phyloP scores from a whole-genome alignment of 2,888 invertebrate species.

The Choreutis nemorana region DNA sequence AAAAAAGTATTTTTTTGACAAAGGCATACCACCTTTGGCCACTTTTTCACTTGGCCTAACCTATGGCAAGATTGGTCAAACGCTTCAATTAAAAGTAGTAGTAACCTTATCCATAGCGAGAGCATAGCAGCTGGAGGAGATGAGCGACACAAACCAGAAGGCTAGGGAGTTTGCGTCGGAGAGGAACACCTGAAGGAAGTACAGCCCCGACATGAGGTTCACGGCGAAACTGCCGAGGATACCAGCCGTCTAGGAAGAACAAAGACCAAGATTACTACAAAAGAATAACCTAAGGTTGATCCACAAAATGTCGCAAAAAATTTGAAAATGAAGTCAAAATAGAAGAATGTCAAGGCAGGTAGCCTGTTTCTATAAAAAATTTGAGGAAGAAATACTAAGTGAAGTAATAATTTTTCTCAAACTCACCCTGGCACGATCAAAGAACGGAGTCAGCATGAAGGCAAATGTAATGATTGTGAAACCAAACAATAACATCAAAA shows the following conservation, averaged over 20 bases:
- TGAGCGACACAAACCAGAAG: conserved; percentile 80
- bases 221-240: conserved; percentile 81
- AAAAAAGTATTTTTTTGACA: too few relatives aligned
- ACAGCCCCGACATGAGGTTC: conserved; percentile 79
- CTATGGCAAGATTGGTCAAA: background rate
- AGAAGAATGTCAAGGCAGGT: background rate
- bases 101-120: conserved; percentile 84
- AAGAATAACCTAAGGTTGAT: too few relatives aligned
- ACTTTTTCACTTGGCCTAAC: too few relatives aligned
- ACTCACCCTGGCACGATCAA: conserved; percentile 82
- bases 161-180: conserved; percentile 72
- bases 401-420: background rate
- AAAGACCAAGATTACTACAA: background rate
- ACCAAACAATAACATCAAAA: conserved; percentile 80
- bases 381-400: background rate
- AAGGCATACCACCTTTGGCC: too few relatives aligned
- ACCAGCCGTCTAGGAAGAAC: conserved; percentile 74
- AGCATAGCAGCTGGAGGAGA: conserved; percentile 84
- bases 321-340: background rate
- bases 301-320: background rate
- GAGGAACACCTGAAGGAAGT: conserved; percentile 82
- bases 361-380: background rate
- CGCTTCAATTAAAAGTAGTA: background rate
- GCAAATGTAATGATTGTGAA: conserved; percentile 83
- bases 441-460: conserved; percentile 87